A percentile compares a stretch with the other conserved stretches of the same genome.
Evolutionary conservation across 2,888 invertebrate genomes (phyloP).

Genomic region (Elmis aenea): DNA sequence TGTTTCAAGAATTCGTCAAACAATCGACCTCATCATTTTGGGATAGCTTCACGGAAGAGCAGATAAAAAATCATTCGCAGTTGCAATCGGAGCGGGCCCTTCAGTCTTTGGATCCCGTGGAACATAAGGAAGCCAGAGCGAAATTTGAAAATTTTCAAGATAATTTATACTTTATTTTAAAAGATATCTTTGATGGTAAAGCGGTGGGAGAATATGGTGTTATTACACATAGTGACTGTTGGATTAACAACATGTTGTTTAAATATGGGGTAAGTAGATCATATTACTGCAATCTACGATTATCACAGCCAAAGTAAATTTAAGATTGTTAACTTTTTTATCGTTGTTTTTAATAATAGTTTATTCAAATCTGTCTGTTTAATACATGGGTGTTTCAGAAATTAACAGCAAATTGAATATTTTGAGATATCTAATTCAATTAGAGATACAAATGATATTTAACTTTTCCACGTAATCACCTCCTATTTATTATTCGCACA

Average conservation of each 20-base stretch:
- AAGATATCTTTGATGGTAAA: background rate
- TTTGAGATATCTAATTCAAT: too few species aligned
- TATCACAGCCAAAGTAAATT: background rate
- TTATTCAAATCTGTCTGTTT: background rate
- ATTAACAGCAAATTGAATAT: too few species aligned
- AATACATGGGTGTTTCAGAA: too few species aligned
- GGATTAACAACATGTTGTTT: conserved; percentile 9
- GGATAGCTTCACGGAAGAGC: background rate
- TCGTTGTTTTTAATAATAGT: background rate
- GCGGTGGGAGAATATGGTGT: conserved; percentile 6
- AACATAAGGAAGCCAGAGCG: conserved; percentile 8
- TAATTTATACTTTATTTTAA: conserved; percentile 6
- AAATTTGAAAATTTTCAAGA: conserved; percentile 11
- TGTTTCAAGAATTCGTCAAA: conserved; percentile 19
- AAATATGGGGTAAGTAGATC: conserved; percentile 11
- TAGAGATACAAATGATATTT: too few species aligned
- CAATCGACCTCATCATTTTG: conserved; percentile 19
- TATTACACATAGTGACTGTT: conserved; percentile 9
- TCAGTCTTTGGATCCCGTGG: conserved; percentile 8
- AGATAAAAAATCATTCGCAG: background rate
- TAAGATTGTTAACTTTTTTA: background rate
- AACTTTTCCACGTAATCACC: too few species aligned
- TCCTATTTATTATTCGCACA: too few species aligned
- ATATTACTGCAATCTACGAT: background rate
- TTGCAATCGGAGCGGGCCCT: background rate